Evolutionary conservation across 2,113 vertebrate species (phyloP), one percentile per base, ranked within the genome.

Genomic region (Zosterops japonicus): DNA sequence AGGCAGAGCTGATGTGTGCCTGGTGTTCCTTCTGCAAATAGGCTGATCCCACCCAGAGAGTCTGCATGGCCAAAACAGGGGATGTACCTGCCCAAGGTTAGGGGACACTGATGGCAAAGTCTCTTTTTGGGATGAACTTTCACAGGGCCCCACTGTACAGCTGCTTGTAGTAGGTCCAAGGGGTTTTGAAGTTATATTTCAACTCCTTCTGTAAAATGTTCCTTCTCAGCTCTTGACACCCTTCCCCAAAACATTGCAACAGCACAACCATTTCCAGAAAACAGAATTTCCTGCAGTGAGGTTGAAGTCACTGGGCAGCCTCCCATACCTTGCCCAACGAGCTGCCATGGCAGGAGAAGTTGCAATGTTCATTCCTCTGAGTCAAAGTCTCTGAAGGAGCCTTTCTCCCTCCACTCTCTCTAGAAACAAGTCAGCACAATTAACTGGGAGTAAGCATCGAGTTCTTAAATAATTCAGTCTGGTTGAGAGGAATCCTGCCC

Each of bases 41-140:
- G 33, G 15, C 31, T 8, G 7, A 11, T 23, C 19, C 71, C 61
- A 16, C 69, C 59, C 89, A 36, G 53, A 59, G 36, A 61, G 36
- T 47, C 71, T 12, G 3, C 16, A 1, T 5, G 33, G 46, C 47
- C 74, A 7, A 52, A 68, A 61, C 10, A 21, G 21, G 46, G 36
- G 29, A 41, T 2, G 35, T 5, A 4, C 47, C 18, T 42, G 33
- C 35, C 22, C 6, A 0, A 11, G 0, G 0, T n/a, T 76, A 75
- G 29, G 47, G 11, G 42, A 13, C 24, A 47, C 15, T 2, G 2
- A 11, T 47, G 50, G n/a, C 15, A 52, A 76, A 31, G 7, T 31
- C 36, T 49, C 15, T 19, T 6, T 2, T 70, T 18, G 74, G 70
- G 68, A 35, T 65, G 31, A 70, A 10, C 33, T 42, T 77, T 29